Percentiles rank a stretch among this genome's conserved stretches.
Evolutionary conservation across 2,888 invertebrate species (phyloP).

Genomic region (Spatulosminthurus flaviceps): DNA sequence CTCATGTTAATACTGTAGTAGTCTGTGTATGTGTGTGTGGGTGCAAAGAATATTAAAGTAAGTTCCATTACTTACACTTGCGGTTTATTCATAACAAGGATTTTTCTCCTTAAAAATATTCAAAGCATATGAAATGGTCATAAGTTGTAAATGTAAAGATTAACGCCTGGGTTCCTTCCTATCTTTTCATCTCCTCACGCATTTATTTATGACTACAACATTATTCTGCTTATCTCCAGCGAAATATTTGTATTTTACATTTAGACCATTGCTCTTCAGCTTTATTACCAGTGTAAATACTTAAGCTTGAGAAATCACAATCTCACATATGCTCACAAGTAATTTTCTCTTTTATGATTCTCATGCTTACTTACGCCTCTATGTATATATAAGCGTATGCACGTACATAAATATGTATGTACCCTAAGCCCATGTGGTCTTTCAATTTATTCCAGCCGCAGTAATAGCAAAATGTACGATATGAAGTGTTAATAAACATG

Average conservation of each 20-base stretch:
- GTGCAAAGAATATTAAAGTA: conserved; percentile 32
- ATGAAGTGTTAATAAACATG: too few species aligned
- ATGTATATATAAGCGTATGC: too few species aligned
- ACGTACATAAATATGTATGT: too few species aligned
- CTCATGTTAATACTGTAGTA: background rate
- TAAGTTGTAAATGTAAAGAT: conserved; percentile 34
- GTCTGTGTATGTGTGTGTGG: too few species aligned
- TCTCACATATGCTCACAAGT: too few species aligned
- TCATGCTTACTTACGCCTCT: too few species aligned
- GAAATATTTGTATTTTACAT: background rate
- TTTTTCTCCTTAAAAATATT: conserved; percentile 3
- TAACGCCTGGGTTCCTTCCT: conserved; percentile 37
- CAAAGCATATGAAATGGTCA: conserved; percentile 18
- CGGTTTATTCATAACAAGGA: background rate
- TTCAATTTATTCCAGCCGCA: background rate
- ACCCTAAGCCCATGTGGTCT: conserved; percentile 2
- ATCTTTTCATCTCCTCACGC: conserved; percentile 42
- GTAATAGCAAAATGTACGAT: too few species aligned
- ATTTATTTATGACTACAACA: conserved; percentile 38
- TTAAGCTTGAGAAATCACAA: too few species aligned
- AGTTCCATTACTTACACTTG: background rate
- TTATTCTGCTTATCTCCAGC: background rate
- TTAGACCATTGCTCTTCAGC: background rate
- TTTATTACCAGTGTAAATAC: too few species aligned
- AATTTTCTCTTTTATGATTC: too few species aligned